Evolutionary conservation across 2,888 invertebrate genomes (phyloP).

Genomic region (Craniophora ligustri): DNA sequence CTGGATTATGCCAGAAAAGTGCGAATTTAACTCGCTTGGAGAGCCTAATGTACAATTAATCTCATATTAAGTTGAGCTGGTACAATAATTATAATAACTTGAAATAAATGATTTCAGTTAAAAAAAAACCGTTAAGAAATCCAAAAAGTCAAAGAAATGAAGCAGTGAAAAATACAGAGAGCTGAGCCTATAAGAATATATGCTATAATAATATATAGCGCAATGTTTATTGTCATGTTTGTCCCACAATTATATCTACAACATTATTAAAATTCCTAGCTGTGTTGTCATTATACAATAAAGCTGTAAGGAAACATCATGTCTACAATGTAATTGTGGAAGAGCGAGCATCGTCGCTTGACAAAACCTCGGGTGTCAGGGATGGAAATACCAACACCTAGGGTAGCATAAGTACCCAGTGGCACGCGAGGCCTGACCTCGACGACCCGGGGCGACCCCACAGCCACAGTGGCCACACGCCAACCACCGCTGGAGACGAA

Average conservation of each 20-base stretch:
- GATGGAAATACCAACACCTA: constrained; percentile 55
- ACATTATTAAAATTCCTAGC: constrained; percentile 9
- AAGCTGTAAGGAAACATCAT: constrained; percentile 14
- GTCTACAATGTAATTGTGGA: constrained; percentile 35
- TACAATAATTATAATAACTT: no score
- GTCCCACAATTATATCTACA: neutral
- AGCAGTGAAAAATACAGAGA: no score
- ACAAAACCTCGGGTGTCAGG: constrained; percentile 51
- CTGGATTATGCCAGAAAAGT: no score
- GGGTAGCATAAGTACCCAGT: constrained; percentile 48
- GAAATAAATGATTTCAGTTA: no score
- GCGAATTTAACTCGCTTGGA: no score
- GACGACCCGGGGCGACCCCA: constrained; percentile 9
- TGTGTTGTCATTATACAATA: constrained; percentile 1
- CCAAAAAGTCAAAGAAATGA: no score
- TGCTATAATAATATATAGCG: no score
- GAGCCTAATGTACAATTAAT: no score
- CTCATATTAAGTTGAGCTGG: no score
- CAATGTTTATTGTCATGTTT: no score
- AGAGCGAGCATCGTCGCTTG: constrained; percentile 44
- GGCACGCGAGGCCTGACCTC: constrained; percentile 53
- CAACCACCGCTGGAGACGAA: constrained; percentile 8
- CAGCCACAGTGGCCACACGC: neutral
- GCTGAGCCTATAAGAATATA: no score
- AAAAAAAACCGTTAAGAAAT: no score